Percentiles rank a stretch among this genome's conserved stretches.
Conservation (phyloP, 2,888 invertebrate species). For the Orgyia antiqua region DNA sequence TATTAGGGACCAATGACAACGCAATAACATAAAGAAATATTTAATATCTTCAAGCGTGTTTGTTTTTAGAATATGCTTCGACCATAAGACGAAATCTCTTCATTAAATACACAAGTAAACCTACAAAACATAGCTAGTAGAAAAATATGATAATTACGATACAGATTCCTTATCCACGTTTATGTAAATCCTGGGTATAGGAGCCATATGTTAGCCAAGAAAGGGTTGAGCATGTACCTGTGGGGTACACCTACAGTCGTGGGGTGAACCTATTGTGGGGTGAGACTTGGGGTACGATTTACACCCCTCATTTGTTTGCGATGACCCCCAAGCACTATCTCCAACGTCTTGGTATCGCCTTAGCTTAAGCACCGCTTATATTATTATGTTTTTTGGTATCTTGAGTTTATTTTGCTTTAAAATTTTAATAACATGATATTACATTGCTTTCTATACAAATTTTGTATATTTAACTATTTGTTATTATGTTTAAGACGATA, state of each 20-base stretch:
- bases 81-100: too few species aligned
- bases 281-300: slow-evolving; percentile 64
- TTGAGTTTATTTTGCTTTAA: slow-evolving; percentile 16
- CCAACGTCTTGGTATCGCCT: slow-evolving; percentile 57
- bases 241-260: slow-evolving; percentile 27
- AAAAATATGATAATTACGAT: too few species aligned
- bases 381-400: slow-evolving; percentile 34
- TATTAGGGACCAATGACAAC: too few species aligned
- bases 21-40: too few species aligned
- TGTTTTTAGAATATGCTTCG: too few species aligned
- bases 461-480: too few species aligned
- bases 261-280: slow-evolving; percentile 27
- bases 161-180: slow-evolving; percentile 22
- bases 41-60: too few species aligned
- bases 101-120: too few species aligned
- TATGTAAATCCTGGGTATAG: slow-evolving; percentile 20
- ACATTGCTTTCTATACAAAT: too few species aligned
- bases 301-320: slow-evolving; percentile 83
- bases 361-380: slow-evolving; percentile 46
- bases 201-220: slow-evolving; percentile 70
- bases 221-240: slow-evolving; percentile 72
- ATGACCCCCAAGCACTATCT: slow-evolving; percentile 78
- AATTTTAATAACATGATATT: slow-evolving; percentile 5
- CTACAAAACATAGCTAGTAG: too few species aligned
- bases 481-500: too few species aligned